These are phyloP conservation scores for Galemys pyrenaicus DNA, from an alignment of 2,113 vertebrate genomes.

Conservation along the genomic window DNA sequence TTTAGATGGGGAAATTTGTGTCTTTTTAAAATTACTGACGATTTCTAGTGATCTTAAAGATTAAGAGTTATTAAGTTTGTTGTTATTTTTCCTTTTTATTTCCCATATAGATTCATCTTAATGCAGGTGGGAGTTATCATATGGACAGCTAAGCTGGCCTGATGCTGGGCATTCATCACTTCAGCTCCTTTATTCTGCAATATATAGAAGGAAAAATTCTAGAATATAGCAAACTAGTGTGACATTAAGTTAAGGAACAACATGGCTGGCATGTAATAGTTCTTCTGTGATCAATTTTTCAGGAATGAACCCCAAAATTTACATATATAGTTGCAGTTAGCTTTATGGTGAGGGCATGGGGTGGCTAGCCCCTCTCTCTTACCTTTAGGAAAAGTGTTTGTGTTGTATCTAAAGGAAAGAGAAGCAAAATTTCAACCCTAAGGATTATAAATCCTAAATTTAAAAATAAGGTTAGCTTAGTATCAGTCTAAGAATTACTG, in stretches of 20 bases:
- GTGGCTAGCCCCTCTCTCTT: neutral
- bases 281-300: neutral
- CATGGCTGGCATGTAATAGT: neutral
- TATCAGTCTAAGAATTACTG: neutral
- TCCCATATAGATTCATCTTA: neutral
- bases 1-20: neutral
- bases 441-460: neutral
- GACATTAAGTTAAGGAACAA: neutral
- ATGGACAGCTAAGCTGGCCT: neutral
- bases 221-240: neutral
- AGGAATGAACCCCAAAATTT: neutral
- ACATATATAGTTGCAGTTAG: neutral
- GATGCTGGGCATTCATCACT: neutral
- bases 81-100: neutral
- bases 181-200: neutral
- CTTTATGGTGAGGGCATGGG: neutral
- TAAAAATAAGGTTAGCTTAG: neutral
- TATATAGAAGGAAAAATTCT: neutral
- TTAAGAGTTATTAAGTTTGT: neutral
- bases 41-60: neutral
- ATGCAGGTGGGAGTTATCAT: neutral
- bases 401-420: neutral
- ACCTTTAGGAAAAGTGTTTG: neutral
- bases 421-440: conserved; percentile 1
- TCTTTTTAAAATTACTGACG: neutral